Evolutionary conservation across 1,140 invertebrate genomes (phyloP), one percentile per base, ranked within the genome.

Genomic region (Laupala kohalensis): DNA sequence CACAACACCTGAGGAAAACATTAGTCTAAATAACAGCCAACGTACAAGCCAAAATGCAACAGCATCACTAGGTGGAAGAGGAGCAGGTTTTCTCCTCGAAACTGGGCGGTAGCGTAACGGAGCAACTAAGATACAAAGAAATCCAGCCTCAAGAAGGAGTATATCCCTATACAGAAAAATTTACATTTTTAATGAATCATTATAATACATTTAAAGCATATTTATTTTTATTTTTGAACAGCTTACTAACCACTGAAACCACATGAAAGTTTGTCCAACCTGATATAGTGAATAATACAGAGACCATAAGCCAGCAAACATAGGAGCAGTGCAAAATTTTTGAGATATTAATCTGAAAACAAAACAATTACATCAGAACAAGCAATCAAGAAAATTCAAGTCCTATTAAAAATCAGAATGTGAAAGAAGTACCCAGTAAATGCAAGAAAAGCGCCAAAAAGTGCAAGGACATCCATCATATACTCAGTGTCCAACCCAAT

Each of bases 21-120:
- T 86, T 5, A 92, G 84, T 30, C 92, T 83, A 75, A 94, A 94
- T 2, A 92, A 81, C 19, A 94, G 81, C 91, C 92, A 94, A 69
- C 86, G 84, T 1, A 93, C 84, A 9, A 91, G 79, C 89, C 89
- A 93, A 74, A 94, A 83, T 5, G 84, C 85, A 13, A 93, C 79
- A 25, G 80, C 73, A 77, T 89, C 85, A 73, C 82, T 80, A 0
- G 86, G 83, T 9, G 76, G 72, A 28, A 74, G 75, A 27, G 66
- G 72, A 3, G 74, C 73, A n/a, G 71, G 63, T 28, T 71, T 65
- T 28, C 74, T 76, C 68, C 73, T 81, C 82, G 67, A 77, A 78
- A 66, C 78, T 80, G 30, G 80, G 75, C 15, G 80, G 73, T 84
- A 78, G 74, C 80, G 83, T 15, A 88, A 79, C 2, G 91, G 91